Evolutionary conservation across 2,113 vertebrate genomes (phyloP).

Genomic region (Muscicapa adusta): DNA sequence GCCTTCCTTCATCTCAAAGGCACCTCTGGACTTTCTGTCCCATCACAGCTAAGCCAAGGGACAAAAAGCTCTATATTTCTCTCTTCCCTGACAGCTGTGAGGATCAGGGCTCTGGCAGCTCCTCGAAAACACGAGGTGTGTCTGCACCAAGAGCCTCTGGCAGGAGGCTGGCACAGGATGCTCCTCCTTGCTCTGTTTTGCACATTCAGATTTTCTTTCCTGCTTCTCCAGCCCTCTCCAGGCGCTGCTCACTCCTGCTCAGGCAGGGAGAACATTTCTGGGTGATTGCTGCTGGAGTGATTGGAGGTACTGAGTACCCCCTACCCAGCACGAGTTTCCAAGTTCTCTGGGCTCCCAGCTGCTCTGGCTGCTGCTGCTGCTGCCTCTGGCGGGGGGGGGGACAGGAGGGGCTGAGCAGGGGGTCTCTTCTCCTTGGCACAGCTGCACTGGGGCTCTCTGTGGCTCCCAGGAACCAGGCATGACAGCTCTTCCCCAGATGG

Average conservation of each 20-base stretch:
- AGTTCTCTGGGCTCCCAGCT: background rate
- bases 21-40: background rate
- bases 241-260: fast-evolving
- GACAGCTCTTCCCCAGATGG: constrained; percentile 17
- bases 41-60: background rate
- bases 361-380: background rate
- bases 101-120: background rate
- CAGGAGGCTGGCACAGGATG: constrained; percentile 15
- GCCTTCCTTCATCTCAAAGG: background rate
- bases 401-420: background rate
- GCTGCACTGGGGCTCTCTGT: background rate
- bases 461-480: background rate
- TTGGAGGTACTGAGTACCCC: fast-evolving
- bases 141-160: constrained; percentile 48
- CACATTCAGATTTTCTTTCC: background rate
- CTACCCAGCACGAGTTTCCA: background rate
- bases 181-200: background rate
- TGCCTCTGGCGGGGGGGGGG: background rate
- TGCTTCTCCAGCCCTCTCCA: background rate
- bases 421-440: background rate
- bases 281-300: background rate
- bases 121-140: constrained; percentile 38
- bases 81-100: background rate
- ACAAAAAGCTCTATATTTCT: background rate
- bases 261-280: background rate